Evolutionary conservation across 2,113 vertebrate genomes (phyloP).

Genomic region (Chamaetylas fuelleborni): DNA sequence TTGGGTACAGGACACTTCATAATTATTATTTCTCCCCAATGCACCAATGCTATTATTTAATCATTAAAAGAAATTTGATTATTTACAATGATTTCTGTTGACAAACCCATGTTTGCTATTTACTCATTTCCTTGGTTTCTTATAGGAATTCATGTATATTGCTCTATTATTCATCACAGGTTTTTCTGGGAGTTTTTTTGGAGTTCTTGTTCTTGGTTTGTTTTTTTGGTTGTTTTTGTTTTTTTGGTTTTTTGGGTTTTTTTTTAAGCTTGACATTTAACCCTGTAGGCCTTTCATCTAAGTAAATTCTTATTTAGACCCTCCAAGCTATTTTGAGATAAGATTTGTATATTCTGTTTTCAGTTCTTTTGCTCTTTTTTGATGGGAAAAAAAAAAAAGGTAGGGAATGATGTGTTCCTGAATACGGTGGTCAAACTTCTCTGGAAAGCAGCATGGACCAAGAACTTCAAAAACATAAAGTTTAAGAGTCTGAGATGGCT

Average conservation of each 20-base stretch:
- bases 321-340: background rate
- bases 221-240: too few species aligned
- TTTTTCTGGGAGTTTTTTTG: too few species aligned
- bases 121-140: background rate
- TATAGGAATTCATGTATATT: background rate
- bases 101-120: background rate
- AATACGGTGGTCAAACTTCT: background rate
- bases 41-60: background rate
- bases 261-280: background rate
- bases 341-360: background rate
- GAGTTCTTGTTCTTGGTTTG: too few species aligned
- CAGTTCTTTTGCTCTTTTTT: background rate
- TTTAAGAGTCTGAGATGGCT: background rate
- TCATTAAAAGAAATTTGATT: background rate
- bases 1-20: background rate
- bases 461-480: background rate
- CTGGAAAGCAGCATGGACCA: background rate
- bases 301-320: background rate
- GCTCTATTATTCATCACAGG: background rate
- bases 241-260: too few species aligned
- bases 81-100: background rate
- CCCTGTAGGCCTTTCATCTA: accelerated
- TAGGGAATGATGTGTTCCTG: background rate
- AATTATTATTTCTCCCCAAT: background rate
- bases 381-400: background rate